Conservation (phyloP, 2,888 invertebrate genomes). For the Cosmorhoe ocellata region DNA sequence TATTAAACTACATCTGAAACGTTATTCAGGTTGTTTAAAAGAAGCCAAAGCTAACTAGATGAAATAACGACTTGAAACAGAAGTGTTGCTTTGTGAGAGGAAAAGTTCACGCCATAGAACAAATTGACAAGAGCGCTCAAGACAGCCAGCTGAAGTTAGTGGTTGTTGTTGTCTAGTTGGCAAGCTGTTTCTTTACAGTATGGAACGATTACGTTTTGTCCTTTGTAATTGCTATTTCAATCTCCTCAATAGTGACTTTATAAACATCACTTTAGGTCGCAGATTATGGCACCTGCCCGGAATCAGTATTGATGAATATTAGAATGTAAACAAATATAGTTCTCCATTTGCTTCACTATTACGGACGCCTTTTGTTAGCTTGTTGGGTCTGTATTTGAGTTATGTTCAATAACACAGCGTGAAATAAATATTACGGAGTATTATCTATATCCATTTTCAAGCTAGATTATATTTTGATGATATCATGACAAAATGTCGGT, state of each 20-base stretch:
- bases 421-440: neutral
- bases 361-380: slow-evolving; percentile 18
- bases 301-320: slow-evolving; percentile 35
- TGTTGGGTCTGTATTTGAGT: slow-evolving; percentile 13
- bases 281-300: slow-evolving; percentile 36
- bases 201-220: slow-evolving; percentile 1
- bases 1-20: too few relatives aligned
- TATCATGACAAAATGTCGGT: too few relatives aligned
- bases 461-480: too few relatives aligned
- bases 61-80: too few relatives aligned
- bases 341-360: slow-evolving; percentile 11
- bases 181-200: neutral
- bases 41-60: too few relatives aligned
- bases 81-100: too few relatives aligned
- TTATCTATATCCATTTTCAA: too few relatives aligned
- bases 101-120: neutral
- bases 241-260: neutral
- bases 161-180: too few relatives aligned
- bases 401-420: slow-evolving; percentile 9
- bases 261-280: neutral
- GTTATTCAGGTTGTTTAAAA: too few relatives aligned
- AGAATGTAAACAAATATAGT: slow-evolving; percentile 36
- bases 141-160: neutral
- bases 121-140: neutral
- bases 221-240: neutral